A percentile compares a stretch with the other conserved stretches of the same genome.
Evolutionary conservation across 2,888 invertebrate species (phyloP).

Genomic region (Cheilosia scutellata): DNA sequence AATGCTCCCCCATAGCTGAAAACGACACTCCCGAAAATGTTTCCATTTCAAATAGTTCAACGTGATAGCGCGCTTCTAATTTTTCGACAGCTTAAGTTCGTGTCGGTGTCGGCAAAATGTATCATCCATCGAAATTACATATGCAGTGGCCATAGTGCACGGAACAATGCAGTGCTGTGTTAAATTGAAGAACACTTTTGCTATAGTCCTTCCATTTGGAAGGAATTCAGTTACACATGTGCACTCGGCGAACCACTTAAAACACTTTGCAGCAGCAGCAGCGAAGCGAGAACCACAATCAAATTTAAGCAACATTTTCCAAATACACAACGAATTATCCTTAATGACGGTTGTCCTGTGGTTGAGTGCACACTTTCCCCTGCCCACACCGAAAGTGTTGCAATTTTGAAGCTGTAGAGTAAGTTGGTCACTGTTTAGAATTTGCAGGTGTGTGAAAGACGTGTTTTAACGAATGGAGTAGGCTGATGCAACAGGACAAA

Average conservation of each 20-base stretch:
- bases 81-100: conserved; percentile 8
- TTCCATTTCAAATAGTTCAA: conserved; percentile 11
- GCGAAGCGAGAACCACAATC: conserved; percentile 47
- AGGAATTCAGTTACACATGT: conserved; percentile 48
- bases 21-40: not conserved
- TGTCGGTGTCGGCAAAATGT: conserved; percentile 8
- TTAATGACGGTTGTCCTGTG: conserved; percentile 62
- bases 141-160: conserved; percentile 29
- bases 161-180: conserved; percentile 17
- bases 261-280: conserved; percentile 11
- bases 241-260: conserved; percentile 24
- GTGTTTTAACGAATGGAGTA: not conserved
- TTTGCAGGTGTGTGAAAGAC: not conserved
- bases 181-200: conserved; percentile 26
- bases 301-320: conserved; percentile 57
- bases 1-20: too few relatives aligned
- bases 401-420: not conserved
- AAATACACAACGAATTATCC: conserved; percentile 62
- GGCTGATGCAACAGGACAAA: too few relatives aligned
- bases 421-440: not conserved
- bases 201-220: conserved; percentile 29
- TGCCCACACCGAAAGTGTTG: conserved; percentile 4
- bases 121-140: conserved; percentile 26
- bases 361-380: conserved; percentile 32
- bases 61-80: not conserved